A percentile compares a stretch with the other conserved stretches of the same genome.
Evolutionary conservation across 2,888 invertebrate genomes (phyloP).

Genomic region (Tipula lateralis): DNA sequence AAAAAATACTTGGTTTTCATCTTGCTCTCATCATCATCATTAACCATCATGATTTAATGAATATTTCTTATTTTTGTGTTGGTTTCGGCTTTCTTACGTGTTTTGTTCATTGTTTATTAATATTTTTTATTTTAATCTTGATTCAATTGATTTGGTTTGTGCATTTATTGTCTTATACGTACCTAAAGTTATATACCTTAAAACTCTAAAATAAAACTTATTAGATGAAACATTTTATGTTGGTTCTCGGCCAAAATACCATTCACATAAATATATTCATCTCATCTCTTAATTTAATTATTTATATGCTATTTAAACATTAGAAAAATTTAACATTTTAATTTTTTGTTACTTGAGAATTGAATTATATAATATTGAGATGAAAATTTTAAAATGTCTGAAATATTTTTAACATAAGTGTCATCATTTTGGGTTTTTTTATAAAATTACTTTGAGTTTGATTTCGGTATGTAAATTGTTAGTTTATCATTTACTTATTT

Average conservation of each 20-base stretch:
- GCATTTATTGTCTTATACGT: not conserved
- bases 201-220: too few relatives aligned
- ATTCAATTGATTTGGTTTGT: not conserved
- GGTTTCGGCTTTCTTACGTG: not conserved
- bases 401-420: not conserved
- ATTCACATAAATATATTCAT: not conserved
- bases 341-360: not conserved
- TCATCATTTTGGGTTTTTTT: not conserved
- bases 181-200: not conserved
- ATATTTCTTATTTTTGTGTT: not conserved
- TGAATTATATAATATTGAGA: not conserved
- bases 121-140: not conserved
- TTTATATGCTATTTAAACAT: not conserved
- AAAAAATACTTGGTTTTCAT: not conserved
- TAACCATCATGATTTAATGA: conserved; percentile 19
- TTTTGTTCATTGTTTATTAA: not conserved
- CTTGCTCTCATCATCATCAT: not conserved
- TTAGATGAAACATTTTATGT: too few relatives aligned
- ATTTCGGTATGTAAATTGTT: not conserved
- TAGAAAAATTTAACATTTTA: too few relatives aligned
- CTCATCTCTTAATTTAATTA: not conserved
- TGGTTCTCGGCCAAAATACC: not conserved
- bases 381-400: not conserved
- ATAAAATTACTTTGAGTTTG: not conserved
- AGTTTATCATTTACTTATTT: not conserved